phyloP scores from a whole-genome alignment of 2,888 invertebrate genomes.

The Trichopoda pennipes region DNA sequence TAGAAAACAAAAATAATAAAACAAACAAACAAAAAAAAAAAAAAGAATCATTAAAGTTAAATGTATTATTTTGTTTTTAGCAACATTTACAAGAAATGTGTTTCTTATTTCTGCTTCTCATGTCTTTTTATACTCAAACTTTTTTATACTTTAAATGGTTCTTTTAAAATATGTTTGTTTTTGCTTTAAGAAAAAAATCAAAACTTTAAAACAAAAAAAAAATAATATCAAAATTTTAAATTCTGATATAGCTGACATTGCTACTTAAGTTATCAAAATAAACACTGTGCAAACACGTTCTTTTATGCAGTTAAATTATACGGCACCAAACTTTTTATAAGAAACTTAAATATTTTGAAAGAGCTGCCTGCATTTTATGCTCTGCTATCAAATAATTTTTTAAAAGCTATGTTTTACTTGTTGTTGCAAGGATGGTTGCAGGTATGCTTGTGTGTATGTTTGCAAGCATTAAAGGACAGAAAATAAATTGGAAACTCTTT shows the following conservation, averaged over 20 bases:
- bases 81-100: background rate
- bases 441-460: too few species aligned
- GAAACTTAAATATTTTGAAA: background rate
- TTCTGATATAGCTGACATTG: background rate
- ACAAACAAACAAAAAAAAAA: conserved; percentile 1
- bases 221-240: background rate
- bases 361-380: background rate
- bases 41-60: conserved; percentile 10
- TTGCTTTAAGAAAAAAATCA: too few species aligned
- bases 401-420: background rate
- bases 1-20: conserved; percentile 10
- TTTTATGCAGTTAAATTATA: background rate
- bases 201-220: too few species aligned
- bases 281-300: background rate
- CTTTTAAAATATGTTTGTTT: background rate
- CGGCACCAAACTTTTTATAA: conserved; percentile 7
- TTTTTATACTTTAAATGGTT: background rate
- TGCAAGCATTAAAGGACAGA: background rate
- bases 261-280: background rate
- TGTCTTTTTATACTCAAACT: background rate
- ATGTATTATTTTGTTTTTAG: background rate
- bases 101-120: background rate
- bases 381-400: background rate
- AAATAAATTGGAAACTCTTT: conserved; percentile 1
- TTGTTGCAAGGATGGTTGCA: background rate